Conservation (phyloP, 2,113 vertebrate genomes). For the Phyllopteryx taeniolatus region DNA sequence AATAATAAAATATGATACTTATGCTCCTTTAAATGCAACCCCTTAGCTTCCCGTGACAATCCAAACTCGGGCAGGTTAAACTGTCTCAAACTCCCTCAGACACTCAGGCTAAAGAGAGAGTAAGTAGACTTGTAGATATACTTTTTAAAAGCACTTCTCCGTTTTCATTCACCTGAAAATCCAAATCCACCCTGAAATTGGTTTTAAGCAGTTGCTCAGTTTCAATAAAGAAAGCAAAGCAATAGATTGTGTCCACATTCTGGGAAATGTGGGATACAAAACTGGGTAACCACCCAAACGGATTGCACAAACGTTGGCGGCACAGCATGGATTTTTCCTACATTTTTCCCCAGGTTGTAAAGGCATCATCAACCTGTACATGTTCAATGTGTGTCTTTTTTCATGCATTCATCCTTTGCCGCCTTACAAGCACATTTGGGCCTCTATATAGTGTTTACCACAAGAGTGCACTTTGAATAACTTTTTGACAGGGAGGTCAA, state of each 20-base stretch:
- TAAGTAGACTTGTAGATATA: conserved; percentile 26
- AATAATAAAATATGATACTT: conserved; percentile 44
- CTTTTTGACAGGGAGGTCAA: conserved; percentile 20
- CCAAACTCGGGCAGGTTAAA: conserved; percentile 76
- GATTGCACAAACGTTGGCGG: conserved; percentile 1
- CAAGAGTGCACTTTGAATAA: conserved; percentile 56
- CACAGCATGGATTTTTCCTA: conserved; percentile 37
- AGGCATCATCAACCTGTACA: conserved; percentile 2
- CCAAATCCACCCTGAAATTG: conserved; percentile 35
- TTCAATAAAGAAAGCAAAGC: background rate
- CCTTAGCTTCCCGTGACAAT: conserved; percentile 81
- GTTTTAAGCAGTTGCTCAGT: background rate
- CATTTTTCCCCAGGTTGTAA: conserved; percentile 29
- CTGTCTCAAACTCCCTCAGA: conserved; percentile 64
- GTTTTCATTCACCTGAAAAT: conserved; percentile 32
- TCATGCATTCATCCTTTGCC: background rate
- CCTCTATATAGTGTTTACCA: conserved; percentile 19
- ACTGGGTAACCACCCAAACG: background rate
- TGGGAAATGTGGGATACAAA: conserved; percentile 16
- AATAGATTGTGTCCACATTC: background rate
- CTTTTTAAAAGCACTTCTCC: conserved; percentile 32
- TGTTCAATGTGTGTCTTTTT: background rate
- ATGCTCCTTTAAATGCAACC: conserved; percentile 47
- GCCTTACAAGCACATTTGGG: conserved; percentile 10
- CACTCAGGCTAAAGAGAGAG: conserved; percentile 62